These are phyloP conservation scores for Gambusia yucatana DNA, from an alignment of 2,797 vertebrate genomes.

Conservation along the genomic window DNA sequence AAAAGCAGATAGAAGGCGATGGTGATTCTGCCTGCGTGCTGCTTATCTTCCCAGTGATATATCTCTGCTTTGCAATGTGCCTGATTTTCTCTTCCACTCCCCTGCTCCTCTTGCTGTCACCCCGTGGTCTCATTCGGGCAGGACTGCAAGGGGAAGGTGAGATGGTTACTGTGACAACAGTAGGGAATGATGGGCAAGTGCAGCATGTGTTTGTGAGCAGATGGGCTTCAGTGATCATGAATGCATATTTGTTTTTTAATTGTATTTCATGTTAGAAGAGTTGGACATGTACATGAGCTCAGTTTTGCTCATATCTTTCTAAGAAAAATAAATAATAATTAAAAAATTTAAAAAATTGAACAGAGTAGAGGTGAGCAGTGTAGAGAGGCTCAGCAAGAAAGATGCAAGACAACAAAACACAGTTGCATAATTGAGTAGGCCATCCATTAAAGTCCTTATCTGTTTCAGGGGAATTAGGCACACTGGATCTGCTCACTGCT, in stretches of 20 bases:
- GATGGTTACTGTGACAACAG: slow-evolving; percentile 85
- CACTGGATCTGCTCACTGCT: slow-evolving; percentile 61
- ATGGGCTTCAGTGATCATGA: slow-evolving; percentile 36
- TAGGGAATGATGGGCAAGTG: slow-evolving; percentile 69
- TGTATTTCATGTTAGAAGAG: slow-evolving; percentile 18
- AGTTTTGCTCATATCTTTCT: slow-evolving; percentile 25
- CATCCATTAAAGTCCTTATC: slow-evolving; percentile 73
- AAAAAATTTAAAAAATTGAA: not conserved
- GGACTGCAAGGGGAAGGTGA: slow-evolving; percentile 81
- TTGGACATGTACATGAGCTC: slow-evolving; percentile 18
- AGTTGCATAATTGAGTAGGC: slow-evolving; percentile 72
- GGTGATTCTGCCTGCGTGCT: slow-evolving; percentile 53
- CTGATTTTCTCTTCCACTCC: slow-evolving; percentile 58
- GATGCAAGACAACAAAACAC: slow-evolving; percentile 50
- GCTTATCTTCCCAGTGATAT: slow-evolving; percentile 66
- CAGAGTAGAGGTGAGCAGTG: slow-evolving; percentile 8
- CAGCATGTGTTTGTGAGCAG: slow-evolving; percentile 27
- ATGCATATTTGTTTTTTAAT: slow-evolving; percentile 10
- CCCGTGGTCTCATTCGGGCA: slow-evolving; percentile 81
- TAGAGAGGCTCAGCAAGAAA: slow-evolving; percentile 28
- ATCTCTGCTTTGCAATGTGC: slow-evolving; percentile 65
- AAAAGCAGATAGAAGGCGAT: slow-evolving; percentile 64
- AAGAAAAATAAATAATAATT: slow-evolving; percentile 1
- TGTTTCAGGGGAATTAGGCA: slow-evolving; percentile 65
- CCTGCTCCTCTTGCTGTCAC: slow-evolving; percentile 65